These are phyloP conservation scores for Drosophila rhopaloa DNA, from an alignment of 1,140 invertebrate species.

Conservation along the genomic window DNA sequence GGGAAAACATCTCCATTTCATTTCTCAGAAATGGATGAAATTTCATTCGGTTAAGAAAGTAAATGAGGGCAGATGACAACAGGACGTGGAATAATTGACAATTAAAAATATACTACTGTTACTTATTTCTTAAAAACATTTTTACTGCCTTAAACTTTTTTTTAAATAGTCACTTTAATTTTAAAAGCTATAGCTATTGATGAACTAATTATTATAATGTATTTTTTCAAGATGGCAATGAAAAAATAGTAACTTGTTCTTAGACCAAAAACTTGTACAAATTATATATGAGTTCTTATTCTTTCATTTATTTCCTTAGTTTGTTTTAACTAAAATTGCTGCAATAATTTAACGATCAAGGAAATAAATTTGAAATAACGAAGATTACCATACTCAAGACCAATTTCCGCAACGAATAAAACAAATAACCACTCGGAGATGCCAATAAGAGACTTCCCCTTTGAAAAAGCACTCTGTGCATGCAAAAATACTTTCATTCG, in stretches of 20 bases:
- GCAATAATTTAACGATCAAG: not conserved
- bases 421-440: slow-evolving; percentile 1
- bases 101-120: no score
- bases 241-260: no score
- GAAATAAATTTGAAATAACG: not conserved
- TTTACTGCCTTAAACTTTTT: no score
- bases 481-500: slow-evolving; percentile 14
- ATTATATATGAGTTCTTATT: no score
- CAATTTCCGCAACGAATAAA: not conserved
- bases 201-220: no score
- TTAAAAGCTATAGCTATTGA: no score
- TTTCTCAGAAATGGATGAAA: slow-evolving; percentile 1
- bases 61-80: not conserved
- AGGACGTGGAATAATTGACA: not conserved
- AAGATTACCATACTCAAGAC: not conserved
- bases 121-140: no score
- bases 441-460: slow-evolving; percentile 16
- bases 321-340: no score
- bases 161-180: no score
- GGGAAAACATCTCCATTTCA: not conserved
- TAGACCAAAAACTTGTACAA: no score
- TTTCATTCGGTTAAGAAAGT: not conserved
- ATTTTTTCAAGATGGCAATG: no score
- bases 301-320: no score
- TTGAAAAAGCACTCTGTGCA: slow-evolving; percentile 7